Conservation (phyloP, 2,797 vertebrate species). For the Huso huso region DNA sequence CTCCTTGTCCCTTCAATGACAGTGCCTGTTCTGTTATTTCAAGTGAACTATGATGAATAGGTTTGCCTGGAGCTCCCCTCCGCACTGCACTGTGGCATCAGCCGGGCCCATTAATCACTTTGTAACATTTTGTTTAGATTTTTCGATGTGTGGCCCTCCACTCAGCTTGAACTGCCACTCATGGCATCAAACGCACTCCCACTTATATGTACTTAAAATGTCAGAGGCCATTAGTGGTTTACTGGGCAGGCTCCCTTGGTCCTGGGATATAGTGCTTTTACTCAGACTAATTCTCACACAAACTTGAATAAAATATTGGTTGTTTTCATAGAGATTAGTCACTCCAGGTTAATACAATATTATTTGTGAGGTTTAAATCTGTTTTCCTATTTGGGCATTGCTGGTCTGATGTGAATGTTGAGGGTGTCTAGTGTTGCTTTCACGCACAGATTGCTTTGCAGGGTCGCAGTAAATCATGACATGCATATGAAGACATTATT, state of each 20-base stretch:
- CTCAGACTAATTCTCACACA: background rate
- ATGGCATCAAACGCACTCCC: slow-evolving; percentile 18
- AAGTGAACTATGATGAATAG: slow-evolving; percentile 21
- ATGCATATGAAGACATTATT: too few relatives aligned
- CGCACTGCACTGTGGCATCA: slow-evolving; percentile 10
- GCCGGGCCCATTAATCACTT: slow-evolving; percentile 25
- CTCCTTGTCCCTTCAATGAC: slow-evolving; percentile 1
- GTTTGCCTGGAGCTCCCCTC: slow-evolving; percentile 20
- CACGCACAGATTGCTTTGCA: too few relatives aligned
- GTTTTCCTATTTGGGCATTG: background rate
- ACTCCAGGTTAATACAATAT: background rate
- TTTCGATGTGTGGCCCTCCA: background rate
- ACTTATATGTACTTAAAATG: slow-evolving; percentile 21
- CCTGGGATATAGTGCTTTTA: background rate
- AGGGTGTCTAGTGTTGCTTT: too few relatives aligned
- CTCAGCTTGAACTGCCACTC: slow-evolving; percentile 22
- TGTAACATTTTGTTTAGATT: background rate
- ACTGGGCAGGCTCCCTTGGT: background rate
- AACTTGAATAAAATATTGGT: background rate
- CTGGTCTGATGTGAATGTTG: background rate
- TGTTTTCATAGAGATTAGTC: background rate
- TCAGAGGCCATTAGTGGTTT: slow-evolving; percentile 19
- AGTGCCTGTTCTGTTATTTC: slow-evolving; percentile 24
- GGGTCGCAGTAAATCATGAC: too few relatives aligned
- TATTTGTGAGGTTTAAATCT: background rate